phyloP scores from a whole-genome alignment of 2,113 vertebrate species.

The Phalacrocorax brasilianus region DNA sequence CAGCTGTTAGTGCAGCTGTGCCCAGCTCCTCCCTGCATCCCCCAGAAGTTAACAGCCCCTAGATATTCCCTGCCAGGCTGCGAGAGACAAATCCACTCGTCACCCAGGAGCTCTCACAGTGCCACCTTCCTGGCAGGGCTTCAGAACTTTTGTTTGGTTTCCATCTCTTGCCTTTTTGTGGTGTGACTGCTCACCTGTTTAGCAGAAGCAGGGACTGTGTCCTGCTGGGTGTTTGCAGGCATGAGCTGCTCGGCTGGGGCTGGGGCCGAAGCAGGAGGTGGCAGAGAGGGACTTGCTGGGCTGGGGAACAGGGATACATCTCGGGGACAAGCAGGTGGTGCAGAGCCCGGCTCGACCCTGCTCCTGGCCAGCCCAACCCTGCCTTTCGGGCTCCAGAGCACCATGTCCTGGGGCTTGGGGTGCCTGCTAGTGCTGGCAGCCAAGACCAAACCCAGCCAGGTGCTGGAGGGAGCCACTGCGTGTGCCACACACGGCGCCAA shows the following conservation, averaged over 20 bases:
- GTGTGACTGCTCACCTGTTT: neutral
- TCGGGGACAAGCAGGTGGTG: rapidly evolving
- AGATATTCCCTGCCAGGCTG: neutral
- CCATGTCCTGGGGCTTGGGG: neutral
- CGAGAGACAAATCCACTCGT: neutral
- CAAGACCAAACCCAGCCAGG: neutral
- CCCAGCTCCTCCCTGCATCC: neutral
- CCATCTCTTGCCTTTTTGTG: neutral
- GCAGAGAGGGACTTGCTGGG: neutral
- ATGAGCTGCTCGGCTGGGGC: neutral
- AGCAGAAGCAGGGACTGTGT: neutral
- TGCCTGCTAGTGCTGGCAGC: neutral
- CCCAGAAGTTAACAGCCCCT: neutral
- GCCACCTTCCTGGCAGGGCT: neutral
- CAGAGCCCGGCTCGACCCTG: rapidly evolving
- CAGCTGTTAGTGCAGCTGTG: neutral
- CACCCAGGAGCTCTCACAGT: neutral
- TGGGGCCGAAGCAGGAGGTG: neutral
- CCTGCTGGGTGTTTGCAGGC: neutral
- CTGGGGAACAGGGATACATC: neutral
- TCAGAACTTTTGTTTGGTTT: neutral
- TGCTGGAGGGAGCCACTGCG: neutral
- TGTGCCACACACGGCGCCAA: rapidly evolving
- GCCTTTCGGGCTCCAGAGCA: neutral
- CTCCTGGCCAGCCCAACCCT: neutral